These are phyloP conservation scores for Epinephelus coioides DNA, from an alignment of 2,797 vertebrate genomes.

Conservation along the genomic window DNA sequence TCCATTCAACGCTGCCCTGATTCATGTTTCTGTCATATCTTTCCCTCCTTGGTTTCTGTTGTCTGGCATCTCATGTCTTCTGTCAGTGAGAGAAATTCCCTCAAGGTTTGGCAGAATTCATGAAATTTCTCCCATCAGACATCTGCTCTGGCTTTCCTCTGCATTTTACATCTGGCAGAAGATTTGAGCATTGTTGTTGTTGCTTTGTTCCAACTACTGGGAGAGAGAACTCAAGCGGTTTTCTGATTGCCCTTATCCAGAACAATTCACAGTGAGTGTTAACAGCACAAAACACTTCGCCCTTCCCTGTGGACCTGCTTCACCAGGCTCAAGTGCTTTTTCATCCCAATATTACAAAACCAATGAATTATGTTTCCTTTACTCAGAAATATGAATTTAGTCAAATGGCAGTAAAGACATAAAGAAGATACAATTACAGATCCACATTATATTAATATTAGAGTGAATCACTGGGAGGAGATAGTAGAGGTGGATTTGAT, in stretches of 20 bases:
- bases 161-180: conserved; percentile 67
- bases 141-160: conserved; percentile 78
- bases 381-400: conserved; percentile 4
- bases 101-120: conserved; percentile 68
- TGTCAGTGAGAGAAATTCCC: conserved; percentile 48
- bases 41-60: conserved; percentile 32
- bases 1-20: neutral
- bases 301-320: conserved; percentile 10
- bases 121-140: conserved; percentile 68
- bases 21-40: neutral
- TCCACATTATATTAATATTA: neutral
- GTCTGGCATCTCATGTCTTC: conserved; percentile 40
- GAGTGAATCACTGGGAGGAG: neutral
- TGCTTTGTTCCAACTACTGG: conserved; percentile 77
- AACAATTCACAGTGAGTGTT: conserved; percentile 38
- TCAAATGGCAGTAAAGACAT: neutral
- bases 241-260: conserved; percentile 45
- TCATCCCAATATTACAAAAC: conserved; percentile 3
- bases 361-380: conserved; percentile 1
- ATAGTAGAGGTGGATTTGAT: neutral
- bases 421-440: neutral
- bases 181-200: conserved; percentile 67
- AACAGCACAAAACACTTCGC: conserved; percentile 21
- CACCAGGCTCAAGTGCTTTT: neutral
- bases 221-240: conserved; percentile 67